Base-by-base conservation (phyloP, 2,888 invertebrate genomes). In the Drosophila vallismaia region DNA sequence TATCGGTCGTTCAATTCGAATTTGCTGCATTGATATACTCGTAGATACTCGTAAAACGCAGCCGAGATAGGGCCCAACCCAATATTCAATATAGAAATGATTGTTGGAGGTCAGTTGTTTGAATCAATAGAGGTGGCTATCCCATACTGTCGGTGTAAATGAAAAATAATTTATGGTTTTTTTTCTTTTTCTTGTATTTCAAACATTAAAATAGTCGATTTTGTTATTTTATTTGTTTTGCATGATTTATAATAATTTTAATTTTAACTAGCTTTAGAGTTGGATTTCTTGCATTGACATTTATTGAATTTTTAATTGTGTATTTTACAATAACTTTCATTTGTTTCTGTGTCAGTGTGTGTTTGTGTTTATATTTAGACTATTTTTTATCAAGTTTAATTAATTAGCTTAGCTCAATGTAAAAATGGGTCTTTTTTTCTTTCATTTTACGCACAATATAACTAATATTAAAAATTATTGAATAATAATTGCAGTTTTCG, bases 31-130 rank as follows among this genome's bases (percentile, higher is more conserved):
- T 57, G 77, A 63, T 76, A 75, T 50, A 29, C 24, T 46, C 44
- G 26, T 26, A 33, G 42, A 42, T 10, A 19, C 44, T 38, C 48
- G 36, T 36, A n/a, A 38, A 49, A 31, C 48, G 24, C 14, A 29
- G 19, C 24, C 44, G 28, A 46, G 53, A 53, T 60, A 56, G 33
- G 24, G 68, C 33, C 59, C 57, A 75, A 51, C 71, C 70, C 79
- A 79, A 81, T 75, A 36, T 36, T 36, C 84, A 89, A 90, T 77
- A 71, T 57, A 78, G 77, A 88, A 88, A 71, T 69, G 57, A 79
- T 88, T 90, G 89, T 83, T 89, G 78, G 85, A 89, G 89, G 90
- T 89, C 89, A 90, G 90, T 88, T 82, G 88, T 74, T 85, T 78
- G 57, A 74, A 46, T 75, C 79, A 85, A 85, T 71, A 85, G 53